These are phyloP conservation scores for Microhierax caerulescens DNA, from an alignment of 2,797 vertebrate species.

Conservation along the genomic window DNA sequence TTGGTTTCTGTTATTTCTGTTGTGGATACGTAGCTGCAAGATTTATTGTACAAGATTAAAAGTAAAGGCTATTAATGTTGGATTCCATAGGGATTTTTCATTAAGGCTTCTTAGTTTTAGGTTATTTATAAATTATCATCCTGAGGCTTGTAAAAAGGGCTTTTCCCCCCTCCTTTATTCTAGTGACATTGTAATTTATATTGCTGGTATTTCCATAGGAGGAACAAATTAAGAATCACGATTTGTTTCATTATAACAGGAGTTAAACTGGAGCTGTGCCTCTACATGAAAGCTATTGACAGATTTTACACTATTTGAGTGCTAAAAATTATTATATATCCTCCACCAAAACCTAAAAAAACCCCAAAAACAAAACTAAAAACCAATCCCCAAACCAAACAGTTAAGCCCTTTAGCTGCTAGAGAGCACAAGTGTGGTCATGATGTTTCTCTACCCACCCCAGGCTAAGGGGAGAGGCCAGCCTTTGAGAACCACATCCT, in stretches of 20 bases:
- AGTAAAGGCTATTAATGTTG: conserved; percentile 33
- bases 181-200: conserved; percentile 26
- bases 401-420: not conserved
- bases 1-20: conserved; percentile 16
- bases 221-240: conserved; percentile 38
- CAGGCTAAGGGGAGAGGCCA: not conserved
- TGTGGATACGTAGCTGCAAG: conserved; percentile 4
- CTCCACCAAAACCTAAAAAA: not conserved
- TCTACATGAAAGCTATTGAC: not conserved
- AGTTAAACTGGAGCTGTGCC: not conserved
- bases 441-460: accelerated
- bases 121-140: conserved; percentile 58
- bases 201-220: not conserved
- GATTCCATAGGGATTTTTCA: not conserved
- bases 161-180: not conserved
- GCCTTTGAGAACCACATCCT: not conserved
- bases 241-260: conserved; percentile 14
- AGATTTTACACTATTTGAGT: not conserved
- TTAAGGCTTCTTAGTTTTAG: conserved; percentile 25
- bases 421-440: accelerated
- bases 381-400: no score
- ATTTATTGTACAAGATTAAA: conserved; percentile 55
- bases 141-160: conserved; percentile 26
- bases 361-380: not conserved
- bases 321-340: not conserved